These are phyloP conservation scores for Ptiloglossa arizonensis DNA, from an alignment of 1,140 invertebrate species.

Conservation along the genomic window DNA sequence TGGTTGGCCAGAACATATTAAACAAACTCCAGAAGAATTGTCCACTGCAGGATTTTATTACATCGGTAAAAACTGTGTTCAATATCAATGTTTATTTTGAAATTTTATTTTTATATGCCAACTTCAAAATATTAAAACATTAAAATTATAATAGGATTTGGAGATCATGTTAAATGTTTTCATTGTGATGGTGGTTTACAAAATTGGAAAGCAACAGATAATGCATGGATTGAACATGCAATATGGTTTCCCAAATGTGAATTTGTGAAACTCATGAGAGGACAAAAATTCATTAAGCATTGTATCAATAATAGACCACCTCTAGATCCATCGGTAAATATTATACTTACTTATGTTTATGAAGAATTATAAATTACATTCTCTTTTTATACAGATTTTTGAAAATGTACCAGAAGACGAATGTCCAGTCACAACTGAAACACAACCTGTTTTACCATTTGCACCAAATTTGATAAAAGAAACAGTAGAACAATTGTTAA, in stretches of 20 bases:
- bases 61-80: slow-evolving; percentile 79
- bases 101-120: not conserved
- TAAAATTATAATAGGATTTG: slow-evolving; percentile 79
- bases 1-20: slow-evolving; percentile 85
- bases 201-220: slow-evolving; percentile 92
- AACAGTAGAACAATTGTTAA: slow-evolving; percentile 83
- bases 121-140: not conserved
- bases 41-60: slow-evolving; percentile 91
- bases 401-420: slow-evolving; percentile 69
- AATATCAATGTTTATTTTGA: not conserved
- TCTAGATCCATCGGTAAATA: slow-evolving; percentile 68
- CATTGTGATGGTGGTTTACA: slow-evolving; percentile 94
- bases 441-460: slow-evolving; percentile 57
- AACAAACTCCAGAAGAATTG: slow-evolving; percentile 86
- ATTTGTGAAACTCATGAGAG: slow-evolving; percentile 90
- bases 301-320: slow-evolving; percentile 77
- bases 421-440: slow-evolving; percentile 55
- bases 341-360: not conserved
- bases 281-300: slow-evolving; percentile 88
- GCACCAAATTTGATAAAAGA: slow-evolving; percentile 79
- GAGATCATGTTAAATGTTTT: slow-evolving; percentile 93
- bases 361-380: slow-evolving; percentile 1
- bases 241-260: slow-evolving; percentile 93
- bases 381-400: slow-evolving; percentile 66
- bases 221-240: slow-evolving; percentile 95